These are phyloP conservation scores for Scaptomyza hsui DNA, from an alignment of 1,140 invertebrate genomes.

Conservation along the genomic window DNA sequence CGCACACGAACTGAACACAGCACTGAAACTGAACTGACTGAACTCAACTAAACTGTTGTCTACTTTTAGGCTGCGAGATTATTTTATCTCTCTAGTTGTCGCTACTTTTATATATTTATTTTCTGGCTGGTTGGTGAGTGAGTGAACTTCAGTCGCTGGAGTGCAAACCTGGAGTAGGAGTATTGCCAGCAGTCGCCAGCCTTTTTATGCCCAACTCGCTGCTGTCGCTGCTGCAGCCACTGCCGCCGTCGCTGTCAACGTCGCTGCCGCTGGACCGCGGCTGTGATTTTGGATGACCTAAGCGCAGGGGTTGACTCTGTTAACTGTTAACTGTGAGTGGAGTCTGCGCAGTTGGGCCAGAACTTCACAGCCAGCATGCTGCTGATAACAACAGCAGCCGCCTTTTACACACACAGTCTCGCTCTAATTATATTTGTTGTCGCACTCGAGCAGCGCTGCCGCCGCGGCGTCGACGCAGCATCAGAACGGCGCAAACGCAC, in stretches of 20 bases:
- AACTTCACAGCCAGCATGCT: conserved; percentile 13
- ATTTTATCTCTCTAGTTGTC: not conserved
- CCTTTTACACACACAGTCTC: conserved; percentile 23
- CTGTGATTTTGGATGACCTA: conserved; percentile 56
- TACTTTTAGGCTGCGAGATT: conserved; percentile 26
- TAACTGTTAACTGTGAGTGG: conserved; percentile 22
- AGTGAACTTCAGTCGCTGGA: conserved; percentile 65
- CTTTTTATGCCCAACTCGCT: conserved; percentile 70
- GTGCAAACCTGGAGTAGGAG: conserved; percentile 77
- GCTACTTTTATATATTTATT: conserved; percentile 2
- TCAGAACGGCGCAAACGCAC: conserved; percentile 60
- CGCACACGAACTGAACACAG: conserved; percentile 62
- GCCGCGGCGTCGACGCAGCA: conserved; percentile 16
- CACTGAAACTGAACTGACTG: conserved; percentile 28
- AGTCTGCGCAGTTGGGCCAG: conserved; percentile 54
- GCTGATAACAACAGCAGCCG: conserved; percentile 47
- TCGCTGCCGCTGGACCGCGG: conserved; percentile 48
- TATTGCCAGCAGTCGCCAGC: conserved; percentile 56
- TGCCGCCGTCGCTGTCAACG: conserved; percentile 29
- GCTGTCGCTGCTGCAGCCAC: conserved; percentile 32
- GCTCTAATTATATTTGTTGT: conserved; percentile 59
- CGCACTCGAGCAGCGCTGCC: conserved; percentile 27
- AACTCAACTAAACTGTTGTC: conserved; percentile 39
- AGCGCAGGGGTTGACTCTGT: conserved; percentile 48
- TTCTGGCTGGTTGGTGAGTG: not conserved